Base-by-base conservation (phyloP, 1,140 invertebrate genomes). In the Elymnias hypermnestra region DNA sequence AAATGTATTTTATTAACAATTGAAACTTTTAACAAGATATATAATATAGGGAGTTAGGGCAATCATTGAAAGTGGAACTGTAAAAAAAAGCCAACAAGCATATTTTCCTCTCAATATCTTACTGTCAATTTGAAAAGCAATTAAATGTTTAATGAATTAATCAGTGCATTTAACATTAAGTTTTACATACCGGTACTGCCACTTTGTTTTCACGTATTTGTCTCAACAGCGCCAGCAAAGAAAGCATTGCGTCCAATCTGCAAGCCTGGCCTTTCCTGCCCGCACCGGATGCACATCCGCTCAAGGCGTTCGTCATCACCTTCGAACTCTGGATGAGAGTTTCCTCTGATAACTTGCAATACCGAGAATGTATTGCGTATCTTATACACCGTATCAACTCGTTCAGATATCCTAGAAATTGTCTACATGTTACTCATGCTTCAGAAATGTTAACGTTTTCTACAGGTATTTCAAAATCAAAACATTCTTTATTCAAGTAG, bases 351-450 rank as follows among this genome's bases (percentile, higher is more conserved):
- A 81, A 28, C 28, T 62, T 53, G 47, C 74, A 72, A 53, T 69
- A 71, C n/a, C 63, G 64, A 4, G 66, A 81, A 43, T 83, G 44
- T 1, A 72, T 21, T 3, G 53, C 59, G 50, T 79, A 73, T 18
- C 73, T 52, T 10, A 79, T 55, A 23, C 81, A 85, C 3, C 70
- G 65, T 57, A 78, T 63, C 40, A 85, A 12, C 48, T 83, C 76
- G 48, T 85, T 83, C 5, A 83, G 66, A 49, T 85, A 83, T 22
- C 78, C 81, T 83, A 53, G 8, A 71, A 65, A 43, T 33, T 44
- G 17, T 33, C 8, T 41, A 31, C 3, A 17, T 18, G 17, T 43
- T 51, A 51, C 12, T 23, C 25, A 39, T 22, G 6, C 18, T 23
- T 17, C n/a, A n/a, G n/a, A n/a, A n/a, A n/a, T n/a, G n/a, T n/a